Evolutionary conservation across 2,113 vertebrate species (phyloP), one percentile per base, ranked within the genome.

Genomic region (Panurus biarmicus): DNA sequence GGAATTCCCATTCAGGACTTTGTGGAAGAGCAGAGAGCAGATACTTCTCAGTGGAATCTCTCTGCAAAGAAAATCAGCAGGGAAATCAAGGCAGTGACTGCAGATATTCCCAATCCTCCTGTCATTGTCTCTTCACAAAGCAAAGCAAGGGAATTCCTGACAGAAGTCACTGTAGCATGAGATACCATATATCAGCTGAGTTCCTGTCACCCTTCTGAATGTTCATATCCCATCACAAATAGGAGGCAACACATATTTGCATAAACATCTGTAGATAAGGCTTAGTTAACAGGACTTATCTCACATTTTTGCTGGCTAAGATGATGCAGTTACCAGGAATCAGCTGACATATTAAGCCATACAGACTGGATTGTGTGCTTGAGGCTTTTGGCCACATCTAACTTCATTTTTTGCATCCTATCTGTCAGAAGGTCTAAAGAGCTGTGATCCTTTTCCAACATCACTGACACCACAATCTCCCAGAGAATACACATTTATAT

Each of bases 151-250:
- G 82, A 96, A 90, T 93, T 91, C 58, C 78, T 90, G 93, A 87
- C 92, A 91, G 60, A 92, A 96, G 67, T 87, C 90, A 83, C 85
- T 76, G 71, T 50, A 83, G 88, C 72, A 70, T 94, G 64, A 94
- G 64, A 70, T 44, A 73, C 12, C 44, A 79, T 38, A 19, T 38
- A 83, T 50, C 33, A 69, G 67, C 71, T 73, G 45, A 79, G 64
- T 33, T 75, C 66, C 71, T 78, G 67, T 29, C 88, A 75, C 35
- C 10, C 62, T 87, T 78, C 85, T 79, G 33, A 71, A 53, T 57
- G 36, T 76, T 90, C 36, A 6, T 22, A 91, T 35, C 50, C 38
- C 14, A 42, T 33, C 53, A 82, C 50, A 87, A 79, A 91, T 10
- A 82, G 53, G 16, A 92, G 35, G n/a, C 40, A 93, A 78, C 25